Evolutionary conservation across 2,797 vertebrate genomes (phyloP).

Genomic region (Etheostoma perlongum): DNA sequence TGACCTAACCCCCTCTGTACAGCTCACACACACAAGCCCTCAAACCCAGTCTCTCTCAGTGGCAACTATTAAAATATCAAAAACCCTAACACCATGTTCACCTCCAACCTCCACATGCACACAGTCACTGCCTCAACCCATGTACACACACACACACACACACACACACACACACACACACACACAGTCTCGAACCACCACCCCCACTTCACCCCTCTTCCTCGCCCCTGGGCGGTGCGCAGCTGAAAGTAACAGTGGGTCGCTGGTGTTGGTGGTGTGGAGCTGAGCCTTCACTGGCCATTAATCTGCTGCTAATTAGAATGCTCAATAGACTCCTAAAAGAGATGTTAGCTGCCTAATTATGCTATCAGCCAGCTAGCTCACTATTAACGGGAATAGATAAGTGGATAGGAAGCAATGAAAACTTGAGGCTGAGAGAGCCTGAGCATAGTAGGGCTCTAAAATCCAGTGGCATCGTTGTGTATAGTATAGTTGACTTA

Average conservation of each 20-base stretch:
- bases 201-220: conserved; percentile 66
- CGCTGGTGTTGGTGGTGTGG: conserved; percentile 70
- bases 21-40: conserved; percentile 58
- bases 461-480: conserved; percentile 24
- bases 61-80: conserved; percentile 74
- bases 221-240: conserved; percentile 77
- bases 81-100: conserved; percentile 52
- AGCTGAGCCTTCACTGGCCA: conserved; percentile 70
- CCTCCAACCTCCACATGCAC: conserved; percentile 58
- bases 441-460: conserved; percentile 9
- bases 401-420: conserved; percentile 71
- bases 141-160: conserved; percentile 34
- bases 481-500: conserved; percentile 12
- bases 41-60: conserved; percentile 63
- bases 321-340: conserved; percentile 82
- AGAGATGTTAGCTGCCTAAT: conserved; percentile 81
- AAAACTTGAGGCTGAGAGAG: conserved; percentile 55
- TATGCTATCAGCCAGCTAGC: conserved; percentile 78
- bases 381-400: conserved; percentile 77
- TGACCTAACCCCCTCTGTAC: conserved; percentile 66
- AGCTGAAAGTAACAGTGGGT: conserved; percentile 81
- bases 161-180: conserved; percentile 26
- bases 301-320: conserved; percentile 86
- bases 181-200: conserved; percentile 42
- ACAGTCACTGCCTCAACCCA: conserved; percentile 35